Evolutionary conservation across 1,140 invertebrate genomes (phyloP), one percentile per base, ranked within the genome.

Genomic region (Thalassaphorura encarpata): DNA sequence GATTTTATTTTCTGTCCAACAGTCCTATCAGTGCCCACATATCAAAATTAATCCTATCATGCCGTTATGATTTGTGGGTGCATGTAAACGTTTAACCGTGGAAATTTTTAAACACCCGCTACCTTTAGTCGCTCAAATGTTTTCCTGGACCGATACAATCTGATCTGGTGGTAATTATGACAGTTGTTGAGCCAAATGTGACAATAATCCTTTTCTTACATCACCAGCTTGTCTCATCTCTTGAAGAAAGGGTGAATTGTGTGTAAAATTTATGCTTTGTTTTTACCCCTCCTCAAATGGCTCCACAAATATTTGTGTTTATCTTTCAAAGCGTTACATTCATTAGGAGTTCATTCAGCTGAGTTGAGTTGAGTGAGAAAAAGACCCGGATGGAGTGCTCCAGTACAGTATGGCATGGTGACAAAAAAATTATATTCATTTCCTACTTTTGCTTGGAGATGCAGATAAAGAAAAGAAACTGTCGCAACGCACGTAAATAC

Each of bases 281-380:
- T 60, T 60, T 60, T 54, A 50, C 57, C 51, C 52, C 28, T 28
- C 23, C n/a, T 46, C 28, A 51, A 53, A 48, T 54, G 43, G 23
- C 49, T 54, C 19, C 28, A 28, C 24, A 60, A 60, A 60, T 56
- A 60, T 60, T 60, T 56, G 33, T 60, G 58, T 60, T 60, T 52
- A 48, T 56, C 51, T 60, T 60, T 56, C 53, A 60, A 56, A 60
- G 50, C 53, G 27, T 24, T 56, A 31, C 58, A 56, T 56, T 60
- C 58, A 60, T 60, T 60, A 60, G 41, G 24, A 27, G 23, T n/a
- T n/a, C n/a, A n/a, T n/a, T n/a, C n/a, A n/a, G n/a, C n/a, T n/a
- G n/a, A n/a, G n/a, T n/a, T n/a, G n/a, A n/a, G n/a, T n/a, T n/a
- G n/a, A n/a, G n/a, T n/a, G n/a, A n/a, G n/a, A n/a, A n/a, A n/a